Percentiles rank a stretch among this genome's conserved stretches.
Conservation (phyloP, 2,797 vertebrate genomes). For the Acanthopagrus latus region DNA sequence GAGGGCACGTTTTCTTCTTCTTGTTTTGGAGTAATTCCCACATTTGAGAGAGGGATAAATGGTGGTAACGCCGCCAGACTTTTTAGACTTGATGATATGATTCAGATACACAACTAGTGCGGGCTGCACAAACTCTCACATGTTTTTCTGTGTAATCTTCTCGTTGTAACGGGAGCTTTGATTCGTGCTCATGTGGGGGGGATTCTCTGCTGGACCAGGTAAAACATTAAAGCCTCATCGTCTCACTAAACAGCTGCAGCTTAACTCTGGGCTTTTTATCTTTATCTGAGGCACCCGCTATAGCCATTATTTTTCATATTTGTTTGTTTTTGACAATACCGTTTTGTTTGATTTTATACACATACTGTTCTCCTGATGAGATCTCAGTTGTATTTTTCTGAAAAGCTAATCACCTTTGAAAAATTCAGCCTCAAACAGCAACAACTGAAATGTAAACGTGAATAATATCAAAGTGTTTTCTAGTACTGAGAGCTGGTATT, state of each 20-base stretch:
- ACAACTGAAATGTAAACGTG: not conserved
- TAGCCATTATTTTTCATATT: conserved; percentile 27
- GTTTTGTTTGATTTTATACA: conserved; percentile 16
- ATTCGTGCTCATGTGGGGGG: conserved; percentile 58
- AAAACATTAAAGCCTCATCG: conserved; percentile 67
- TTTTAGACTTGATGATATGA: conserved; percentile 37
- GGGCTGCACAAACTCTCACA: conserved; percentile 34
- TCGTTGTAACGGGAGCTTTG: conserved; percentile 59
- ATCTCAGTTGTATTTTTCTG: conserved; percentile 13
- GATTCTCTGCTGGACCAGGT: conserved; percentile 65
- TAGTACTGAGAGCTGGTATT: not conserved
- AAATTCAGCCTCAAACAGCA: not conserved
- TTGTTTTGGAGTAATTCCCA: conserved; percentile 43
- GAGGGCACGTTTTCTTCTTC: conserved; percentile 40
- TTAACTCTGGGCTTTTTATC: conserved; percentile 43
- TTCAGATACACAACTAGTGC: conserved; percentile 55
- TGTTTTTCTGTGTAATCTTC: conserved; percentile 43
- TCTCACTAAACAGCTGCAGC: conserved; percentile 55
- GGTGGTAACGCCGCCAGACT: conserved; percentile 48
- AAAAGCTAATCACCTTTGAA: conserved; percentile 17
- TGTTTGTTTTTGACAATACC: conserved; percentile 40
- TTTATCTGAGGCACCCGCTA: conserved; percentile 4
- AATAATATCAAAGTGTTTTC: not conserved
- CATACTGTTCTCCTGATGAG: not conserved
- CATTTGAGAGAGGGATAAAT: conserved; percentile 44